Conservation (phyloP, 2,888 invertebrate species). For the Eilema caniola region DNA sequence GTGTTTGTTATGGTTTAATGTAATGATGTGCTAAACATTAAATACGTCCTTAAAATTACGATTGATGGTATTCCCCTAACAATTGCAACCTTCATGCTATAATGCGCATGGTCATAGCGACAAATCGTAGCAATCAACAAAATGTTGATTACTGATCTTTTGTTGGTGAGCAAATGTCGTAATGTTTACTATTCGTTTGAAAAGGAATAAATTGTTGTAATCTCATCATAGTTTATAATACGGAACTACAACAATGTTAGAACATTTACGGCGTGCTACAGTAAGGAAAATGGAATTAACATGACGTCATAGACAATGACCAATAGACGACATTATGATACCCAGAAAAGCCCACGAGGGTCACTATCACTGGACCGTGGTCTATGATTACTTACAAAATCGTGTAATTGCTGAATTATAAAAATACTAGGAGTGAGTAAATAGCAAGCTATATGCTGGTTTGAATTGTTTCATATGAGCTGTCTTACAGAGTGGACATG, state of each 20-base stretch:
- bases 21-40: constrained; percentile 70
- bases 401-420: background rate
- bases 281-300: background rate
- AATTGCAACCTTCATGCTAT: constrained; percentile 83
- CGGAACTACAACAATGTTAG: constrained; percentile 8
- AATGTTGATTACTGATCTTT: constrained; percentile 78
- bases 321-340: constrained; percentile 53
- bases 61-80: constrained; percentile 83
- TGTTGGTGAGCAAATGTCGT: constrained; percentile 61
- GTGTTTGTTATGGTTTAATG: constrained; percentile 56
- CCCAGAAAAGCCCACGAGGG: background rate
- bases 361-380: constrained; percentile 3
- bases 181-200: constrained; percentile 61
- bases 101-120: constrained; percentile 74
- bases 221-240: constrained; percentile 41
- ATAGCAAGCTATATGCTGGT: background rate
- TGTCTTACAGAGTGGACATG: background rate
- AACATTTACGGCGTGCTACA: background rate
- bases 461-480: background rate
- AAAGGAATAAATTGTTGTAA: constrained; percentile 57
- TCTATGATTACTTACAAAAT: background rate
- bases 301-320: background rate
- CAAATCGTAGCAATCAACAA: constrained; percentile 83
- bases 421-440: background rate
- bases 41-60: constrained; percentile 77